Evolutionary conservation across 2,888 invertebrate genomes (phyloP).

Genomic region (Spicauda simplicius): DNA sequence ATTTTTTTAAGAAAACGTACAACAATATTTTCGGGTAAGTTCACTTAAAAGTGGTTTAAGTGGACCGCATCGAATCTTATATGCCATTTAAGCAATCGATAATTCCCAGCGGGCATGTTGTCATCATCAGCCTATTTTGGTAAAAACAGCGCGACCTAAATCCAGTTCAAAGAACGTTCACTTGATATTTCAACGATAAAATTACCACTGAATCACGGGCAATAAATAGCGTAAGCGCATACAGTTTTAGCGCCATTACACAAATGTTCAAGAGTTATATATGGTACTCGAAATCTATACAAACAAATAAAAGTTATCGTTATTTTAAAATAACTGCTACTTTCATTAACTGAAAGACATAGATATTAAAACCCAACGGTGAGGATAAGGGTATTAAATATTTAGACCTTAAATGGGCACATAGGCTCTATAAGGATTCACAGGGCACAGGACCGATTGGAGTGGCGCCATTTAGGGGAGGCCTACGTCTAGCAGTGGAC

Average conservation of each 20-base stretch:
- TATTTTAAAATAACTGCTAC: too few species aligned
- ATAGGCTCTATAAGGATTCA: too few species aligned
- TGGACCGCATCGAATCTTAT: not conserved
- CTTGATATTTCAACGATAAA: conserved; percentile 44
- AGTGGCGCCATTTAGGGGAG: too few species aligned
- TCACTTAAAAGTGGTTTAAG: not conserved
- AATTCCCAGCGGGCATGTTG: not conserved
- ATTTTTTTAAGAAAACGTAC: too few species aligned
- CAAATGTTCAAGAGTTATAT: conserved; percentile 42
- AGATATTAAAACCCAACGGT: too few species aligned
- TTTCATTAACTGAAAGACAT: too few species aligned
- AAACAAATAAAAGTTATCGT: not conserved
- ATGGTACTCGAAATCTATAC: not conserved
- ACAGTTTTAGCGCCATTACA: conserved; percentile 46
- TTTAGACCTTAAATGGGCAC: too few species aligned
- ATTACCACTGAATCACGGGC: conserved; percentile 48
- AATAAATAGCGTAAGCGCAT: conserved; percentile 48
- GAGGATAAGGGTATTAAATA: too few species aligned
- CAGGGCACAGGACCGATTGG: too few species aligned
- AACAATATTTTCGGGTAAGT: not conserved
- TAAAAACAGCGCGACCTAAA: conserved; percentile 38
- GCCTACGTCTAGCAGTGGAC: too few species aligned
- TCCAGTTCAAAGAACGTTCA: conserved; percentile 42
- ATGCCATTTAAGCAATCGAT: not conserved
- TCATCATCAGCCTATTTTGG: conserved; percentile 15